Evolutionary conservation across 2,113 vertebrate genomes (phyloP).

Genomic region (Oryzias javanicus): DNA sequence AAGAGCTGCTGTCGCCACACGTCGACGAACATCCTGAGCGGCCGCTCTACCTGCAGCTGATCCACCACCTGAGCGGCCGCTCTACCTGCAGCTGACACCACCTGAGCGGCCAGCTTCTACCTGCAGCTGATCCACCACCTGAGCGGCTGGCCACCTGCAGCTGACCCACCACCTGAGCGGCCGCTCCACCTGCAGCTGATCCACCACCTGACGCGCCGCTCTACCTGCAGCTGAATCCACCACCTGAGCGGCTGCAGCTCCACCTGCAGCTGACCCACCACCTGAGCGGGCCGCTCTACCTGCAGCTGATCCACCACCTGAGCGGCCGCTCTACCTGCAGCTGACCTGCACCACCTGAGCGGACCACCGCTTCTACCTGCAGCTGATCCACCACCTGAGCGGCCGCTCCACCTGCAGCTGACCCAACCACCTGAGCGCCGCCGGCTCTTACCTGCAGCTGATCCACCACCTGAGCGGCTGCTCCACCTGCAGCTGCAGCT

Average conservation of each 20-base stretch:
- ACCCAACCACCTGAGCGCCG: no score
- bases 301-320: no score
- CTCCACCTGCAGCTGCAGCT: neutral
- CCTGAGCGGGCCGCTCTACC: no score
- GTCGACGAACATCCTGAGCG: slow-evolving; percentile 37
- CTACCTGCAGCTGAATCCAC: no score
- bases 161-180: slow-evolving; percentile 19
- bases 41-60: no score
- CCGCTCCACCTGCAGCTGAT: neutral
- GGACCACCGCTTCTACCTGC: no score
- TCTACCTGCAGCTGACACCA: no score
- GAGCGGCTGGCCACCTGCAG: no score
- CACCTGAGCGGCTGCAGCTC: slow-evolving; percentile 15
- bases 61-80: no score
- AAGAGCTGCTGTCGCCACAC: slow-evolving; percentile 62
- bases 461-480: slow-evolving; percentile 16
- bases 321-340: neutral
- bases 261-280: neutral
- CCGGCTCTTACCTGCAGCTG: no score
- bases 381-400: slow-evolving; percentile 22
- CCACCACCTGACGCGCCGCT: no score
- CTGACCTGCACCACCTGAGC: slow-evolving; percentile 18
- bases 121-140: slow-evolving; percentile 9
- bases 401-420: neutral
- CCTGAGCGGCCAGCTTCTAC: neutral